Conservation (phyloP, 2,113 vertebrate genomes). For the Rafetus swinhoei region DNA sequence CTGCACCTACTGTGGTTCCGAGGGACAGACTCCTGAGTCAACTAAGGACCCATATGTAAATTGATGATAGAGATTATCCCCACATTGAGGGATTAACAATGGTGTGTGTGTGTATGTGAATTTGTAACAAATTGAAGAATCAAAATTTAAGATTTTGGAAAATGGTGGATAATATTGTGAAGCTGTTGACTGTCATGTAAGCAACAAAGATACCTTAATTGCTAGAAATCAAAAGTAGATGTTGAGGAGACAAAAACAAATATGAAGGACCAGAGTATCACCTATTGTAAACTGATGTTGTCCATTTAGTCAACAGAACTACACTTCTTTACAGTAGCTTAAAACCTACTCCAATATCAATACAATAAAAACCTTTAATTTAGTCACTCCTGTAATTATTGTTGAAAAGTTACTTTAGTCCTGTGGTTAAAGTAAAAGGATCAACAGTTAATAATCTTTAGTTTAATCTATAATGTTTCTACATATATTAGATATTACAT, state of each 20-base stretch:
- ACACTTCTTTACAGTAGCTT: not conserved
- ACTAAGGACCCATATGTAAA: too few species aligned
- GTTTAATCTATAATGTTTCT: not conserved
- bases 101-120: not conserved
- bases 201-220: slow-evolving; percentile 34
- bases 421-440: not conserved
- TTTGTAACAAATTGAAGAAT: slow-evolving; percentile 43
- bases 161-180: slow-evolving; percentile 35
- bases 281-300: not conserved
- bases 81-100: too few species aligned
- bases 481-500: not conserved
- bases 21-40: too few species aligned
- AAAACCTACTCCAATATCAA: not conserved
- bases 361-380: slow-evolving; percentile 46
- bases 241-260: slow-evolving; percentile 31
- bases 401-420: not conserved
- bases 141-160: slow-evolving; percentile 38
- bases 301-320: not conserved
- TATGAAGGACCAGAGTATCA: not conserved
- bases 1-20: too few species aligned
- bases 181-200: not conserved
- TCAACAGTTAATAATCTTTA: not conserved
- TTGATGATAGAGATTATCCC: too few species aligned
- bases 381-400: slow-evolving; percentile 43
- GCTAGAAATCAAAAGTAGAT: slow-evolving; percentile 8